These are phyloP conservation scores for Cichlasoma orientale DNA, from an alignment of 2,797 vertebrate genomes.

Conservation along the genomic window DNA sequence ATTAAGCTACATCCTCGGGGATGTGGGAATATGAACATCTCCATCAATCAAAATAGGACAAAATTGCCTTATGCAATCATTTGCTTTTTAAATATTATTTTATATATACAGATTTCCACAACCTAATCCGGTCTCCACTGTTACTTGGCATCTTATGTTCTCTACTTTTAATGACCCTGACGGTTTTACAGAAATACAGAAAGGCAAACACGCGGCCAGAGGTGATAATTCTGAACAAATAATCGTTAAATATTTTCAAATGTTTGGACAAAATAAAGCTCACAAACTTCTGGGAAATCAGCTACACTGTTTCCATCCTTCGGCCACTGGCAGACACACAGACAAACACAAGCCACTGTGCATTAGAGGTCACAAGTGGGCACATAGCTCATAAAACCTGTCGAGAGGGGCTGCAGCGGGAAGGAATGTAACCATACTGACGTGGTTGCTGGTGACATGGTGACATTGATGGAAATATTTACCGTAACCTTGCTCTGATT, in stretches of 20 bases:
- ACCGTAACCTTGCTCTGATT: conserved; percentile 41
- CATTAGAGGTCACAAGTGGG: conserved; percentile 53
- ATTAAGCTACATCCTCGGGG: conserved; percentile 6
- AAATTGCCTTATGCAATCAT: conserved; percentile 44
- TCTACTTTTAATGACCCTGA: conserved; percentile 34
- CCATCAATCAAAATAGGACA: conserved; percentile 49
- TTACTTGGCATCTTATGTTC: conserved; percentile 33
- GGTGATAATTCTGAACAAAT: conserved; percentile 66
- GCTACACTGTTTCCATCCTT: conserved; percentile 16
- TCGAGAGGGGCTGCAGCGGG: neutral
- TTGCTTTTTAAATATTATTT: conserved; percentile 44
- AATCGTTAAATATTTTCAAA: conserved; percentile 63
- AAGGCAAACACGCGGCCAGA: conserved; percentile 53
- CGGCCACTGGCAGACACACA: conserved; percentile 16
- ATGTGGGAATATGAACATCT: conserved; percentile 43
- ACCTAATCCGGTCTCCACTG: conserved; percentile 18
- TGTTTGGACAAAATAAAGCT: conserved; percentile 61
- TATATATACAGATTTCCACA: conserved; percentile 31
- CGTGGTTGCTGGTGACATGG: conserved; percentile 31
- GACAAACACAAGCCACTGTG: conserved; percentile 40
- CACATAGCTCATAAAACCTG: conserved; percentile 56
- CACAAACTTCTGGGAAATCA: conserved; percentile 53
- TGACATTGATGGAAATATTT: conserved; percentile 67
- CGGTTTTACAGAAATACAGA: conserved; percentile 58
- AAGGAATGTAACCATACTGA: conserved; percentile 21